Evolutionary conservation across 2,888 invertebrate genomes (phyloP), one percentile per base, ranked within the genome.

Genomic region (Hirtodrosophila duncani): DNA sequence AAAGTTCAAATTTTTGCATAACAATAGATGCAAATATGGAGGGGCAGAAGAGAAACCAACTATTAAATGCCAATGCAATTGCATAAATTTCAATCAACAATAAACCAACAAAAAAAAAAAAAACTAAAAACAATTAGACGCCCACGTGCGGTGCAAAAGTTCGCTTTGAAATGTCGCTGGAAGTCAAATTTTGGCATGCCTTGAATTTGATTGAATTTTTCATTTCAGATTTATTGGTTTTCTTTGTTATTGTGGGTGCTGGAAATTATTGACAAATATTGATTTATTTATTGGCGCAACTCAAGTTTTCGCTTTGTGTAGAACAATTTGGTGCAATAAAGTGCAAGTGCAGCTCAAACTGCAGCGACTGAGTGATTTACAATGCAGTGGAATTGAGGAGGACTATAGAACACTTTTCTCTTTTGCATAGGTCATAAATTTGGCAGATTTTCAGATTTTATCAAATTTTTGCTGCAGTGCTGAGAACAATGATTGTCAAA

Each of bases 51-150:
- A n/a, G n/a, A 66, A 55, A 33, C 41, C 42, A 41, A 37, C 65
- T 38, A 60, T 61, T 43, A 69, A 67, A 67, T 72, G 69, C 55
- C 65, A 72, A 31, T 53, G 66, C 56, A 52, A 41, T 34, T 61
- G 59, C 55, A 60, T 62, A 55, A 62, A 61, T 60, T 59, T 59
- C 55, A 43, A 67, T 49, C 57, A 52, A 51, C 57, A 61, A 58
- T 56, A 37, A 37, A 37, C 23, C 6, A 10, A 18, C 20, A n/a
- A n/a, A 20, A 26, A 21, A 39, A 29, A 23, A 31, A 34, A 45
- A 50, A 61, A 39, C 43, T 59, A 21, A 60, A 14, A 70, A 75
- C 71, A 71, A 79, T 71, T 71, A 71, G 53, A 71, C 71, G 71
- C 80, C 71, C 80, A 71, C 80, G 60, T 75, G 67, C 59, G 44